Evolutionary conservation across 2,888 invertebrate genomes (phyloP), one percentile per base, ranked within the genome.

Genomic region (Cephus nigrinus): DNA sequence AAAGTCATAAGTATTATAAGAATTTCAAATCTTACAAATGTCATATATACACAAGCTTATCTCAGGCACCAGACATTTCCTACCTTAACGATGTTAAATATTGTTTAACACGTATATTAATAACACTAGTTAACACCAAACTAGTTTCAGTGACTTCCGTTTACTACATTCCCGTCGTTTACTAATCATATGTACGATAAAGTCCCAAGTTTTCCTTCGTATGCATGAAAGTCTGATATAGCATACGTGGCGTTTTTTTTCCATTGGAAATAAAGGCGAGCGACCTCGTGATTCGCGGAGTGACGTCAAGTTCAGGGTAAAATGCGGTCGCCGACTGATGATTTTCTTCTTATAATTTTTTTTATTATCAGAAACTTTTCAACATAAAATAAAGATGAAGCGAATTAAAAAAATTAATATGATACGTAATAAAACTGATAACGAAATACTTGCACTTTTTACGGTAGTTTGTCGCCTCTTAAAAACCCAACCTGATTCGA

Each of bases 261-360:
- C 30, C 30, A 71, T 71, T 31, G 71, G 15, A 71, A 71, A 30
- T 33, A 33, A 71, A 71, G 31, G 31, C 32, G 71, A 71, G 71
- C 71, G 12, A 30, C 71, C 71, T 71, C 11, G 71, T 15, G 71
- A 32, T 31, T 32, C 23, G 55, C 55, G 9, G 23, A 23, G 55
- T 71, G 71, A 71, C 71, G 31, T 71, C 71, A 71, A 71, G 71
- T 71, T 71, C 71, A 71, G 31, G 71, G 71, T 9, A 71, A 71
- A 31, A 30, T 23, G 55, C 55, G 55, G 55, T 55, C 55, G 55
- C 55, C 55, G 55, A 55, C 55, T 55, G 55, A 55, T 71, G 32
- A 71, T 32, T 12, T 71, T 11, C 71, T 31, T 33, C 31, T 1
- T 23, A 55, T 40, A 15, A 23, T 23, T 55, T 55, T 55, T 40